Conservation (phyloP, 2,113 vertebrate genomes). For the Glaucidium brasilianum region DNA sequence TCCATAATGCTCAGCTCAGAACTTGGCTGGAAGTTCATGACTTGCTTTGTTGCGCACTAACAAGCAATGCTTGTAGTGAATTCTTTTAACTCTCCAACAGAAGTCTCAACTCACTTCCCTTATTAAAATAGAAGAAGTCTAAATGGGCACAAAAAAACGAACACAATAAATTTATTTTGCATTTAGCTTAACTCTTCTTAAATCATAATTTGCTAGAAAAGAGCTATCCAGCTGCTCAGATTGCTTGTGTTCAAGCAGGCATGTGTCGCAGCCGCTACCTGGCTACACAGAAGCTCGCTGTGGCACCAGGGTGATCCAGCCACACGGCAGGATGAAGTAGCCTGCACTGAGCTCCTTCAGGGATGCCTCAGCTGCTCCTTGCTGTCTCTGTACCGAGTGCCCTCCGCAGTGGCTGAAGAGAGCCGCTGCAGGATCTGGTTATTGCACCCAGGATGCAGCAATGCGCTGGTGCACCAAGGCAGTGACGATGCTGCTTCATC, state of each 20-base stretch:
- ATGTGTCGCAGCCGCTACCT: accelerated
- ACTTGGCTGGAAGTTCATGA: background rate
- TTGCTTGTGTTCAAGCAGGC: background rate
- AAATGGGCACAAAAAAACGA: background rate
- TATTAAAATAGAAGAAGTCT: background rate
- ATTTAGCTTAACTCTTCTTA: background rate
- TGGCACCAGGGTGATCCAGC: background rate
- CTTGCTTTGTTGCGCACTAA: accelerated
- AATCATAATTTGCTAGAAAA: background rate
- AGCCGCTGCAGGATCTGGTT: background rate
- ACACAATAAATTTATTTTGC: background rate
- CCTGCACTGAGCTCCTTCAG: background rate
- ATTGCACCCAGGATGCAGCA: background rate
- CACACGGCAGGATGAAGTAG: background rate
- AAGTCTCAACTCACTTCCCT: background rate
- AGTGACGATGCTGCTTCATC: background rate
- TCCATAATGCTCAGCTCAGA: background rate
- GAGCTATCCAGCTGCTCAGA: background rate
- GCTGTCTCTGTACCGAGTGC: background rate
- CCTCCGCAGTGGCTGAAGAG: background rate
- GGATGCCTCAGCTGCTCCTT: background rate
- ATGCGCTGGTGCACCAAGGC: accelerated
- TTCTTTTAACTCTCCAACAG: background rate
- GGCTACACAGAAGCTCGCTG: background rate
- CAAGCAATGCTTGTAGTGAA: background rate